Evolutionary conservation across 2,888 invertebrate genomes (phyloP).

Genomic region (Drosophila limbata): DNA sequence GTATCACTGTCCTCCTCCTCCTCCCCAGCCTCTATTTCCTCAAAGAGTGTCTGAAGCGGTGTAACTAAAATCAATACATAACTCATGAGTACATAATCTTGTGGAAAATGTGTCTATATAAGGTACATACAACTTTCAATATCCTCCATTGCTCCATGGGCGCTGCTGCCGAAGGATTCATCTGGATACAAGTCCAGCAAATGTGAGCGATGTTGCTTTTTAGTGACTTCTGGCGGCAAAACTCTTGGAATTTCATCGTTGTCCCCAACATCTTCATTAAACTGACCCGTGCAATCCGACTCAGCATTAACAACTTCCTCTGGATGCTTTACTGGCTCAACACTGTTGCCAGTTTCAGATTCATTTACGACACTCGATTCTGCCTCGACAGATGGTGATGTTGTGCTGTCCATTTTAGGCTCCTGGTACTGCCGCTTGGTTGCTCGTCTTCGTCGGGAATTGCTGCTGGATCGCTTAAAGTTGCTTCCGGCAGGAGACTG

Average conservation of each 20-base stretch:
- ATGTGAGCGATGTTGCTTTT: conserved; percentile 86
- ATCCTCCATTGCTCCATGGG: conserved; percentile 32
- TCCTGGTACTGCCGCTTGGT: conserved; percentile 43
- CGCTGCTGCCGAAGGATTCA: conserved; percentile 60
- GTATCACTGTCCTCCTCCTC: conserved; percentile 70
- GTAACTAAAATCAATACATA: conserved; percentile 51
- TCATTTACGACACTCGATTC: neutral
- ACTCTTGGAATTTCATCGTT: conserved; percentile 14
- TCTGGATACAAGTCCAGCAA: conserved; percentile 87
- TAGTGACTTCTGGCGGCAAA: conserved; percentile 36
- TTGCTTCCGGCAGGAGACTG: conserved; percentile 28
- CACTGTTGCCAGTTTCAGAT: neutral
- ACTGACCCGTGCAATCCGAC: neutral
- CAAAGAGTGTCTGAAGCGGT: conserved; percentile 62
- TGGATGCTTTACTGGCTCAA: neutral
- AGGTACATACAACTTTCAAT: conserved; percentile 60
- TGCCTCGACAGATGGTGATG: conserved; percentile 3
- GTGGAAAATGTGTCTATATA: neutral
- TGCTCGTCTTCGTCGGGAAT: conserved; percentile 52
- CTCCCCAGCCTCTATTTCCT: conserved; percentile 87
- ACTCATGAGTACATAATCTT: neutral
- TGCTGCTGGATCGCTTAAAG: conserved; percentile 35
- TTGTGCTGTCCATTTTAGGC: conserved; percentile 10
- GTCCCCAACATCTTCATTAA: conserved; percentile 13
- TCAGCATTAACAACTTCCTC: conserved; percentile 2